A percentile compares a stretch with the other conserved stretches of the same genome.
Evolutionary conservation across 2,113 vertebrate species (phyloP).

Genomic region (Lipotes vexillifer): DNA sequence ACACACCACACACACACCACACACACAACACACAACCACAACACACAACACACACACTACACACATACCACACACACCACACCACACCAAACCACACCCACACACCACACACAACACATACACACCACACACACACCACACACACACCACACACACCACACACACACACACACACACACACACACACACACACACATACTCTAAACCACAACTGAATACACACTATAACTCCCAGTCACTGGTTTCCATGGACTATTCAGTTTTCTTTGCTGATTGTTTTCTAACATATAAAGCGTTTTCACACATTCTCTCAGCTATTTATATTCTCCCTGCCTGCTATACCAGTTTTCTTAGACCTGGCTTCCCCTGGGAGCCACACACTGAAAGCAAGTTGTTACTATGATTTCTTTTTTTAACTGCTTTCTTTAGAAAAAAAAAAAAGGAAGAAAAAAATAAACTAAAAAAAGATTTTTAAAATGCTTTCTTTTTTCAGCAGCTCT

Average conservation of each 20-base stretch:
- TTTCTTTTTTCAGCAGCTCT: not conserved
- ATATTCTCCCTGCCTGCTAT: not conserved
- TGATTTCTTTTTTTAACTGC: not conserved
- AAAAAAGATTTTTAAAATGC: not conserved
- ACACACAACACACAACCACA: accelerated
- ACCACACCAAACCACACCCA: too few species aligned
- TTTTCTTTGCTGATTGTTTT: not conserved
- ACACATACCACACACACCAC: too few species aligned
- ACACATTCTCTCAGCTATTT: not conserved
- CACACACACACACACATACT: not conserved
- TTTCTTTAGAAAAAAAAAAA: not conserved
- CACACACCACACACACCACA: not conserved
- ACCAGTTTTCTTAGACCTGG: not conserved
- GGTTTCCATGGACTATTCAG: not conserved
- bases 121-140: too few species aligned
- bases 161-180: too few species aligned
- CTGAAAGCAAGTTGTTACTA: not conserved
- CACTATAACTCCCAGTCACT: accelerated
- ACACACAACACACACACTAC: too few species aligned
- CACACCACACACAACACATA: too few species aligned
- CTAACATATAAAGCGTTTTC: not conserved
- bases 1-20: accelerated
- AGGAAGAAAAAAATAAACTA: not conserved
- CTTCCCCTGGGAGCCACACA: not conserved
- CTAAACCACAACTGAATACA: too few species aligned